phyloP scores from a whole-genome alignment of 2,113 vertebrate species.

The Rafetus swinhoei region DNA sequence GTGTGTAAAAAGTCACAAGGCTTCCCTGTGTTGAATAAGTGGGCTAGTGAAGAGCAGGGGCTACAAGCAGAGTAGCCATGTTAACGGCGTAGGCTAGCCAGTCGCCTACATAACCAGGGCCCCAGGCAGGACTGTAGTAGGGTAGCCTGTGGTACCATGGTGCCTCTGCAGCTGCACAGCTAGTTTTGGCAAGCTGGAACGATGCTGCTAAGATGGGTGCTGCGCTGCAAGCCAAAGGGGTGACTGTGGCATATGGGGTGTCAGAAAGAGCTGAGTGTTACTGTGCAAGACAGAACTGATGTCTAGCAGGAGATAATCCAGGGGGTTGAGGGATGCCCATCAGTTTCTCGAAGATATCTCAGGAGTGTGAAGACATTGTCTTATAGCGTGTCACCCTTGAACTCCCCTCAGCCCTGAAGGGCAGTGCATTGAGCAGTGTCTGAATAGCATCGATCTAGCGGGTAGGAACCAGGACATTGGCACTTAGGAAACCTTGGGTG shows the following conservation, averaged over 20 bases:
- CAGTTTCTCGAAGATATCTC: background rate
- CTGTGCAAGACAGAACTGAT: background rate
- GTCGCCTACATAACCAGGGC: no score
- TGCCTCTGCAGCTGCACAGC: no score
- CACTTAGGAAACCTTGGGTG: background rate
- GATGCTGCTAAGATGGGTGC: no score
- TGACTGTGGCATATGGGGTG: background rate
- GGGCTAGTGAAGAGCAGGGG: no score
- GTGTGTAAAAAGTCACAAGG: no score
- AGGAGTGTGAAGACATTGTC: background rate
- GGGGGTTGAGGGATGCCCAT: background rate
- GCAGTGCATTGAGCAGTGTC: background rate
- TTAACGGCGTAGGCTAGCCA: no score
- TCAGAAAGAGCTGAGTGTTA: background rate
- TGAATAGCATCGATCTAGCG: background rate
- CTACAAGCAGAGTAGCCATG: no score
- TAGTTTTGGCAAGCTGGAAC: no score
- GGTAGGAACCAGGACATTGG: background rate
- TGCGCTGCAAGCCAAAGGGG: no score
- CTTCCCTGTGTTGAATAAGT: no score
- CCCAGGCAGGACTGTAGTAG: no score
- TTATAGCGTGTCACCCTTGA: background rate
- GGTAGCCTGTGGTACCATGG: no score
- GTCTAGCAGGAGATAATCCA: background rate
- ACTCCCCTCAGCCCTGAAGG: background rate